A percentile compares a stretch with the other conserved stretches of the same genome.
Evolutionary conservation across 2,888 invertebrate species (phyloP).

Genomic region (Nomada fucata): DNA sequence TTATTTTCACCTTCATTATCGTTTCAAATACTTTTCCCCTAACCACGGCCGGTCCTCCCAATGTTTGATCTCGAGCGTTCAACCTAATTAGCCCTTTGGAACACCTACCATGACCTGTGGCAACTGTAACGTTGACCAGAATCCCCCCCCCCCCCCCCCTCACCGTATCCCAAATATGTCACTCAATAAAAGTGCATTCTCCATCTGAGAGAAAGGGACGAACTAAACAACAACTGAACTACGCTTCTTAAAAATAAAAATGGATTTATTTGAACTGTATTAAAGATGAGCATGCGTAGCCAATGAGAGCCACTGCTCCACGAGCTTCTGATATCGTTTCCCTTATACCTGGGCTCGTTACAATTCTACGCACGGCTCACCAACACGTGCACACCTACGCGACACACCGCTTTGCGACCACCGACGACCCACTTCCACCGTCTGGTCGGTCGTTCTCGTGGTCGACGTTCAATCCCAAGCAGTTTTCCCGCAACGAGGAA

Average conservation of each 20-base stretch:
- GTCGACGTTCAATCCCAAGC: slow-evolving; percentile 43
- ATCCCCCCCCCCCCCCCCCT: too few species aligned
- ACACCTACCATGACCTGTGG: too few species aligned
- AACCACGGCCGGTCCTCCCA: neutral
- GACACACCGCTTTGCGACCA: slow-evolving; percentile 42
- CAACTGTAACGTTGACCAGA: too few species aligned
- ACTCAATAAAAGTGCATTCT: too few species aligned
- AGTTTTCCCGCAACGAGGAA: slow-evolving; percentile 54
- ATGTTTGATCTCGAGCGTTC: neutral
- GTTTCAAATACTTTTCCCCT: slow-evolving; percentile 14
- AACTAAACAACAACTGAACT: too few species aligned
- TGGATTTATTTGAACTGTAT: too few species aligned
- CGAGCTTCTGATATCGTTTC: slow-evolving; percentile 57
- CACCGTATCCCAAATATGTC: too few species aligned
- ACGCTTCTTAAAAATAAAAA: too few species aligned
- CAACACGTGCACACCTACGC: slow-evolving; percentile 17
- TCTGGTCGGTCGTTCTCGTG: slow-evolving; percentile 48
- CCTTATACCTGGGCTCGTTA: slow-evolving; percentile 62
- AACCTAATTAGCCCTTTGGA: neutral
- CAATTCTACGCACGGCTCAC: slow-evolving; percentile 59
- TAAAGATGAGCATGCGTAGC: neutral
- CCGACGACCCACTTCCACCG: slow-evolving; percentile 62
- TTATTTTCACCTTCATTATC: slow-evolving; percentile 52
- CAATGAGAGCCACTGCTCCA: slow-evolving; percentile 40
- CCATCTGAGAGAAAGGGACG: too few species aligned